These are phyloP conservation scores for Sericinus montela DNA, from an alignment of 2,888 invertebrate genomes.

Conservation along the genomic window DNA sequence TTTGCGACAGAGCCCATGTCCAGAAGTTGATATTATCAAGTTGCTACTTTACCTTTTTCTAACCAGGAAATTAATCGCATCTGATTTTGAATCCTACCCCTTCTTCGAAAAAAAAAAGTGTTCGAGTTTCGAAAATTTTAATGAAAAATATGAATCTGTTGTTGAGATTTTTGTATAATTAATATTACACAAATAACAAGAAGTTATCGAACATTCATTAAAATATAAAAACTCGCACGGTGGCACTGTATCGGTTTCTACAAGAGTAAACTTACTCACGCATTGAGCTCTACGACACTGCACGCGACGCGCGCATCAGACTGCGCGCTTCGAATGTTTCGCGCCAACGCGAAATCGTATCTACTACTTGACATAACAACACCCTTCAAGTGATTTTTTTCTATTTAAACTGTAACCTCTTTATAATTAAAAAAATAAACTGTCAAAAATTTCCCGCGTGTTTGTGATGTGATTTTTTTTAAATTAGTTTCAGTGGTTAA, in stretches of 20 bases:
- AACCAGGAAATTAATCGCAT: no score
- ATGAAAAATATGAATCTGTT: no score
- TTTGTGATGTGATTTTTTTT: conserved; percentile 24
- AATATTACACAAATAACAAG: background rate
- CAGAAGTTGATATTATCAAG: no score
- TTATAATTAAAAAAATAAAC: conserved; percentile 16
- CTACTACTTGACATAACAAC: conserved; percentile 23
- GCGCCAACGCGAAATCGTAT: conserved; percentile 51
- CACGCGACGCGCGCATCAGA: conserved; percentile 68
- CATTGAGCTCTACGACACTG: conserved; percentile 54
- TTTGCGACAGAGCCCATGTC: no score
- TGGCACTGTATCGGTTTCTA: conserved; percentile 38
- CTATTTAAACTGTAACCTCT: background rate
- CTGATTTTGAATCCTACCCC: no score
- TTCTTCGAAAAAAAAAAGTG: no score
- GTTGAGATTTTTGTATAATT: no score
- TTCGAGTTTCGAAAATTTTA: no score
- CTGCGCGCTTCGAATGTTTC: conserved; percentile 55
- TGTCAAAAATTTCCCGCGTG: conserved; percentile 18
- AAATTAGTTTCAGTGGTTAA: conserved; percentile 21
- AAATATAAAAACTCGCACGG: conserved; percentile 4
- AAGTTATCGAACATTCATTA: background rate
- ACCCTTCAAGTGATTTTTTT: background rate
- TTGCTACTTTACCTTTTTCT: no score
- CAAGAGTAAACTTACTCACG: conserved; percentile 47